Evolutionary conservation across 1,140 invertebrate species (phyloP).

Genomic region (Camponotus floridanus): DNA sequence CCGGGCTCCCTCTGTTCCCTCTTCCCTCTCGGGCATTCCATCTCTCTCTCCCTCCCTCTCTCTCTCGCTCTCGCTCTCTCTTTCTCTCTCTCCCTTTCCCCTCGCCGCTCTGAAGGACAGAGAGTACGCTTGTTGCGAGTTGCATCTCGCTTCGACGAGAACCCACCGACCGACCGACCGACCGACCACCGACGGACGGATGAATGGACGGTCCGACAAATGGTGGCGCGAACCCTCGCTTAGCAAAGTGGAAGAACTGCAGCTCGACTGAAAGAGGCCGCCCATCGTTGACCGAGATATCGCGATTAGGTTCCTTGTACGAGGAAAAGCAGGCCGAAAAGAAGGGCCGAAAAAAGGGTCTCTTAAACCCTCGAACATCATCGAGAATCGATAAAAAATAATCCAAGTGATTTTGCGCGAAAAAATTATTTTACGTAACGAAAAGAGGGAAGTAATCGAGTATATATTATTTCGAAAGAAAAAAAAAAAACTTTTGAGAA

Average conservation of each 20-base stretch:
- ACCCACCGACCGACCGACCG: slow-evolving; percentile 49
- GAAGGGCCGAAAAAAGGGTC: neutral
- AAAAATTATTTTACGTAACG: neutral
- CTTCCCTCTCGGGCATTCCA: slow-evolving; percentile 69
- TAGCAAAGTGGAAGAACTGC: slow-evolving; percentile 58
- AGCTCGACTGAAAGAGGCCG: slow-evolving; percentile 32
- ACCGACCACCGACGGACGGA: slow-evolving; percentile 55
- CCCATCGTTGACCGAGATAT: slow-evolving; percentile 29
- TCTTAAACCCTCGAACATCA: slow-evolving; percentile 7
- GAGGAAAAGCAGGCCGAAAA: neutral
- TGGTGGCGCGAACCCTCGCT: slow-evolving; percentile 53
- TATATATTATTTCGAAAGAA: neutral
- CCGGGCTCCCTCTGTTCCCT: slow-evolving; percentile 72
- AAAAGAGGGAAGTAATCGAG: neutral
- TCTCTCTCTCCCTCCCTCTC: slow-evolving; percentile 66
- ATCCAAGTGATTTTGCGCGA: neutral
- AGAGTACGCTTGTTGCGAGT: slow-evolving; percentile 56
- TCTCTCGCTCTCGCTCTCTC: slow-evolving; percentile 68
- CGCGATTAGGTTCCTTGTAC: neutral
- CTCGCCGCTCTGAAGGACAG: slow-evolving; percentile 21
- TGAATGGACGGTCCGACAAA: slow-evolving; percentile 72
- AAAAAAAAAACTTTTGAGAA: slow-evolving; percentile 9
- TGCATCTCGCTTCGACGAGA: slow-evolving; percentile 43
- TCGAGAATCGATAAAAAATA: slow-evolving; percentile 1
- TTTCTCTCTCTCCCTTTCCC: neutral